phyloP scores from a whole-genome alignment of 2,113 vertebrate species.

The Ibidorhyncha struthersii region DNA sequence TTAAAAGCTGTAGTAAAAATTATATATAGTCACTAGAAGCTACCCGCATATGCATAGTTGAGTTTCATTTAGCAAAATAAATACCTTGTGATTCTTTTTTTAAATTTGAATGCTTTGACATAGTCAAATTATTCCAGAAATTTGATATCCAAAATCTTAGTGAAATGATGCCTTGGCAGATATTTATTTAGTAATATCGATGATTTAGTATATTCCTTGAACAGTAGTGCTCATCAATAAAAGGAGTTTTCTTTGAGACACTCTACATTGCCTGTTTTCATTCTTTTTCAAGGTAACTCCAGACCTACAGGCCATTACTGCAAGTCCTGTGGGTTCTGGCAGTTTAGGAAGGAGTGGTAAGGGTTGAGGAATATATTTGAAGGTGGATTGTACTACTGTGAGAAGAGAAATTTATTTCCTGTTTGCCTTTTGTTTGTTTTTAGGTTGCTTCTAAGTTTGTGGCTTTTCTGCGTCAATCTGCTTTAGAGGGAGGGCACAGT shows the following conservation, averaged over 20 bases:
- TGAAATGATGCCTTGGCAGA: neutral
- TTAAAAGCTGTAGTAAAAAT: slow-evolving; percentile 15
- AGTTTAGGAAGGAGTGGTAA: neutral
- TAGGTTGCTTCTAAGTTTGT: neutral
- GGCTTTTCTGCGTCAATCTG: neutral
- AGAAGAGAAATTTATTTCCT: neutral
- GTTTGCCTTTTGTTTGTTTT: neutral
- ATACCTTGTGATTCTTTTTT: neutral
- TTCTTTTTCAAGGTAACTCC: neutral
- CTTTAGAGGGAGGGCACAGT: neutral
- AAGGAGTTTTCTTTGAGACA: neutral
- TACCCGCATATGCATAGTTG: neutral
- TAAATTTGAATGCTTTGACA: neutral
- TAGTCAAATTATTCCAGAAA: neutral
- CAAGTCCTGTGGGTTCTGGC: neutral
- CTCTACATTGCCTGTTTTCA: neutral
- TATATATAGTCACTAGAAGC: neutral
- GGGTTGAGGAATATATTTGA: neutral
- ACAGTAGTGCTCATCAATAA: neutral
- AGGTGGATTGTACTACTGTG: neutral
- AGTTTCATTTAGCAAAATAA: neutral
- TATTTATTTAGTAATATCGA: neutral
- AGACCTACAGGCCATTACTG: neutral
- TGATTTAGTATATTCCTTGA: neutral
- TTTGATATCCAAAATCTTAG: neutral